Evolutionary conservation across 1,140 invertebrate species (phyloP).

Genomic region (Papilio aristodemus): DNA sequence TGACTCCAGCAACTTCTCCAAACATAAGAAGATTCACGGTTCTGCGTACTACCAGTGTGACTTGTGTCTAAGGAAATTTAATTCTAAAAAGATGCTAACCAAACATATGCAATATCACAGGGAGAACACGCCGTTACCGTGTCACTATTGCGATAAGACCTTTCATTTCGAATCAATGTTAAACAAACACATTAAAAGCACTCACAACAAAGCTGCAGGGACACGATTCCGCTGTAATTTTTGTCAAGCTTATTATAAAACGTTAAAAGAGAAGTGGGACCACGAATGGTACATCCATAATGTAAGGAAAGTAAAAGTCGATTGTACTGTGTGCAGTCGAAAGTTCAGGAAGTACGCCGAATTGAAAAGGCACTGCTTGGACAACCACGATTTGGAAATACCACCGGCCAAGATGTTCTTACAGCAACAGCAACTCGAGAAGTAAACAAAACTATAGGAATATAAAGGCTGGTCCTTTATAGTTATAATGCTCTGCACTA

Average conservation of each 20-base stretch:
- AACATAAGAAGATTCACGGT: conserved; percentile 79
- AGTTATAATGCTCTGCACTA: neutral
- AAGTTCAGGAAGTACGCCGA: conserved; percentile 74
- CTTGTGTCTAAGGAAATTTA: conserved; percentile 74
- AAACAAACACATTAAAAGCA: conserved; percentile 71
- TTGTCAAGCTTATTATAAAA: conserved; percentile 62
- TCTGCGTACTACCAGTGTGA: conserved; percentile 70
- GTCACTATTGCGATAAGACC: conserved; percentile 61
- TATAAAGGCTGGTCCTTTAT: conserved; percentile 35
- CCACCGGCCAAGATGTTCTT: conserved; percentile 56
- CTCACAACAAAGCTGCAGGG: conserved; percentile 50
- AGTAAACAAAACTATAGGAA: neutral
- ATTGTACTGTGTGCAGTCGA: conserved; percentile 65
- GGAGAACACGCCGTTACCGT: conserved; percentile 58
- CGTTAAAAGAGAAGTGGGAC: conserved; percentile 76
- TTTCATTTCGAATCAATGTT: conserved; percentile 73
- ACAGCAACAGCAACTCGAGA: conserved; percentile 2
- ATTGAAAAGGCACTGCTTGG: conserved; percentile 62
- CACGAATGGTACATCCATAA: conserved; percentile 74
- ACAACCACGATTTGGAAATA: conserved; percentile 57
- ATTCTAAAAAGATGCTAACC: conserved; percentile 75
- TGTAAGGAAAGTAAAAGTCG: conserved; percentile 69
- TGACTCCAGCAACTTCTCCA: conserved; percentile 78
- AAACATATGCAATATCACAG: conserved; percentile 76
- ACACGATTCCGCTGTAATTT: conserved; percentile 63